Evolutionary conservation across 92 coral and sea anemone species (phyloP).

Genomic region (Scolanthus callimorphus): DNA sequence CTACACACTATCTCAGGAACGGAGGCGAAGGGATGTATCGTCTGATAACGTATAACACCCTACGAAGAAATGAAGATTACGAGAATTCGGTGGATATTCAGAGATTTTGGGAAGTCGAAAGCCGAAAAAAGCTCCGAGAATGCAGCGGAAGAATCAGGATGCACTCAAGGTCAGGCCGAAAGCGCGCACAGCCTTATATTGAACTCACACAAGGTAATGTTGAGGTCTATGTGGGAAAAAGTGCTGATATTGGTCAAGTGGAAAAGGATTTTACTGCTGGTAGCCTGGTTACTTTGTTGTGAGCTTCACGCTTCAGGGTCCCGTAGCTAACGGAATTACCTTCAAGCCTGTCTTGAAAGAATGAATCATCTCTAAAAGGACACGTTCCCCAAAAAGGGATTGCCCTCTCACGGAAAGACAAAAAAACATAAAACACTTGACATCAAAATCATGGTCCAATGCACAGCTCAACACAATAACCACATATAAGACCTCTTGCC

Average conservation of each 20-base stretch:
- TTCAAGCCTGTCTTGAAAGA: slow-evolving; percentile 54
- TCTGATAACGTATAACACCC: slow-evolving; percentile 41
- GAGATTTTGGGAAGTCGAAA: slow-evolving; percentile 50
- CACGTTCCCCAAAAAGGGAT: no score
- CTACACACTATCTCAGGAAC: slow-evolving; percentile 56
- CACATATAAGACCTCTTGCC: no score
- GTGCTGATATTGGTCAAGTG: slow-evolving; percentile 69
- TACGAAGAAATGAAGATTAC: slow-evolving; percentile 45
- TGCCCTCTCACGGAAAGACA: no score
- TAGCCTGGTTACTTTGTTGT: slow-evolving; percentile 82
- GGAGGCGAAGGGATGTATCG: slow-evolving; percentile 82
- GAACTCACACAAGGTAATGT: slow-evolving; percentile 73
- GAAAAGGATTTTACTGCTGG: slow-evolving; percentile 61
- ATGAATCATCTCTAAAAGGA: no score
- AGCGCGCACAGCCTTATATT: slow-evolving; percentile 46
- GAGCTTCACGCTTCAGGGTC: slow-evolving; percentile 76
- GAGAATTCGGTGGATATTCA: slow-evolving; percentile 26
- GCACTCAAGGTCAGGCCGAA: slow-evolving; percentile 27
- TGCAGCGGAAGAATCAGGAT: slow-evolving; percentile 70
- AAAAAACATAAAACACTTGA: no score
- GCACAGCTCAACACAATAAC: no score
- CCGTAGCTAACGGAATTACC: slow-evolving; percentile 83
- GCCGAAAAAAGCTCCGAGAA: slow-evolving; percentile 63
- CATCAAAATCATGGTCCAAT: no score
- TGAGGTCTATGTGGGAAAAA: slow-evolving; percentile 81